These are phyloP conservation scores for Cyclopterus lumpus DNA, from an alignment of 2,797 vertebrate species.

Conservation along the genomic window DNA sequence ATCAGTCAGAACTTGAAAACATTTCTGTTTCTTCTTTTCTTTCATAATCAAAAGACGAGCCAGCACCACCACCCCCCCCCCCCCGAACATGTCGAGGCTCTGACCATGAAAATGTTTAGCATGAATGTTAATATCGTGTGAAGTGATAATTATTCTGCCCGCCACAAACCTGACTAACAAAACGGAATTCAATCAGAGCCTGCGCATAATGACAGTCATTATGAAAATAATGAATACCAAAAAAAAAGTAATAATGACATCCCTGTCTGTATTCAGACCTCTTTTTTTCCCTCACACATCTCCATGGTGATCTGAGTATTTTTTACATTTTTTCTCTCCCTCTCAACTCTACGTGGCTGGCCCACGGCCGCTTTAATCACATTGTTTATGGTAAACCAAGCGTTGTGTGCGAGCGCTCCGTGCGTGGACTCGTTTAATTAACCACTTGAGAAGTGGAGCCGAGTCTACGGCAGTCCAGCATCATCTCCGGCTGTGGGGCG, in stretches of 20 bases:
- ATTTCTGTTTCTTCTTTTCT: conserved; percentile 23
- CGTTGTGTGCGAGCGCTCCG: conserved; percentile 62
- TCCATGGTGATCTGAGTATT: conserved; percentile 92
- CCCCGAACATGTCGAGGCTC: conserved; percentile 81
- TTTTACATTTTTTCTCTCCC: conserved; percentile 21
- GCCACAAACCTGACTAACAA: conserved; percentile 96
- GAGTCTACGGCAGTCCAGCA: conserved; percentile 36
- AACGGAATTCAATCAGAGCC: conserved; percentile 98
- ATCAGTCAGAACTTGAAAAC: conserved; percentile 24
- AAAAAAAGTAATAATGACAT: conserved; percentile 93
- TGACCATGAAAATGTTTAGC: conserved; percentile 92
- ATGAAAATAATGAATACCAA: conserved; percentile 87
- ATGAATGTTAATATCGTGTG: conserved; percentile 86
- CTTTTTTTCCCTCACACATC: conserved; percentile 78
- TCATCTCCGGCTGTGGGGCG: conserved; percentile 30
- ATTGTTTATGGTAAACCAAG: conserved; percentile 81
- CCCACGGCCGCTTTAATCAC: conserved; percentile 71
- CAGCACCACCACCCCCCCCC: background rate
- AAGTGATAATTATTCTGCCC: conserved; percentile 97
- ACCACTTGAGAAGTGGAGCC: conserved; percentile 77
- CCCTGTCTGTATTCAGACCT: conserved; percentile 89
- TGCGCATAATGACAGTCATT: conserved; percentile 97
- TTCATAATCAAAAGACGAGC: conserved; percentile 51
- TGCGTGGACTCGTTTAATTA: conserved; percentile 78
- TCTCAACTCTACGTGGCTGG: conserved; percentile 53